Evolutionary conservation across 2,888 invertebrate genomes (phyloP).

Genomic region (Capitulum mitella): DNA sequence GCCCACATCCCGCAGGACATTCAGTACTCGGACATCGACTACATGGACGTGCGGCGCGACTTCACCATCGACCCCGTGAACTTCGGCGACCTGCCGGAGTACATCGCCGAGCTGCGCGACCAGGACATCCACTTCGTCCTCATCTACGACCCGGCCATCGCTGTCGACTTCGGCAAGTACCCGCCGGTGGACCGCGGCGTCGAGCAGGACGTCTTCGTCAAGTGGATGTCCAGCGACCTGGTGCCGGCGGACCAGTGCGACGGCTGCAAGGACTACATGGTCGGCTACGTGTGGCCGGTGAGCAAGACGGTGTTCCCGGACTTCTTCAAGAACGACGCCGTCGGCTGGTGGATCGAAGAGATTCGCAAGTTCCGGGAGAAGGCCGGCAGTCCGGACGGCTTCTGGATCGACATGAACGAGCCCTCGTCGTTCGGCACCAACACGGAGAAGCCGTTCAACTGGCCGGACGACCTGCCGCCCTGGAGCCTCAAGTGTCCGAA

Average conservation of each 20-base stretch:
- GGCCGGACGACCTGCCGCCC: not conserved
- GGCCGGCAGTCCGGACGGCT: constrained; percentile 53
- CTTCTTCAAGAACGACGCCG: constrained; percentile 37
- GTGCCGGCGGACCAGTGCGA: constrained; percentile 33
- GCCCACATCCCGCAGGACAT: constrained; percentile 72
- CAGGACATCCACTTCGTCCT: constrained; percentile 35
- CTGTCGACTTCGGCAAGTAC: constrained; percentile 34
- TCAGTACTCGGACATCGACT: constrained; percentile 44
- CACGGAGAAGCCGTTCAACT: constrained; percentile 30
- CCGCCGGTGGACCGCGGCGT: constrained; percentile 30
- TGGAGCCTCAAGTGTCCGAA: constrained; percentile 46
- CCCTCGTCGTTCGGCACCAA: constrained; percentile 61
- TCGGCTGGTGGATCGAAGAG: constrained; percentile 37
- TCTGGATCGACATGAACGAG: constrained; percentile 90
- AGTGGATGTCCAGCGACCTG: constrained; percentile 30
- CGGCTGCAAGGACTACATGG: constrained; percentile 31
- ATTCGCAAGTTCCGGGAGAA: constrained; percentile 34
- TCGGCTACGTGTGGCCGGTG: constrained; percentile 34
- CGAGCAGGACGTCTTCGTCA: constrained; percentile 33
- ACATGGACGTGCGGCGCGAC: constrained; percentile 43
- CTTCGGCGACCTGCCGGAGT: constrained; percentile 38
- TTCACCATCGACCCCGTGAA: constrained; percentile 41
- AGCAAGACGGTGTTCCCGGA: constrained; percentile 38
- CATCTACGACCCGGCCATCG: constrained; percentile 37
- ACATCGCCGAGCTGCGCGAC: constrained; percentile 30